Conservation (phyloP, 2,888 invertebrate genomes). For the Zele albiditarsus region DNA sequence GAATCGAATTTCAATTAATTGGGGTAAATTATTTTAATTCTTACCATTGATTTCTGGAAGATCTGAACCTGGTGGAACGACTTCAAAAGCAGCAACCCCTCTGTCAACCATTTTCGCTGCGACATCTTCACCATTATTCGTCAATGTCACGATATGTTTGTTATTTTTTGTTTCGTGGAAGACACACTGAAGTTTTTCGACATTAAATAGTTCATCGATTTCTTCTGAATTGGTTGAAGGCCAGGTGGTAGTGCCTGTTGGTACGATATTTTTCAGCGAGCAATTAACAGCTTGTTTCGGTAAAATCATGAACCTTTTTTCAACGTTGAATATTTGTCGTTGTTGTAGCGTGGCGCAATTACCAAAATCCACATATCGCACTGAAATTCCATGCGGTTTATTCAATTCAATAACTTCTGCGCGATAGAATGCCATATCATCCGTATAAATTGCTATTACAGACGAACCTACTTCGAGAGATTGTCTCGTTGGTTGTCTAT, state of each 20-base stretch:
- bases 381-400: slow-evolving; percentile 77
- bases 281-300: slow-evolving; percentile 84
- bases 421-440: slow-evolving; percentile 82
- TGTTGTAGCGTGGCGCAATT: slow-evolving; percentile 79
- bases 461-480: slow-evolving; percentile 75
- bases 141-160: slow-evolving; percentile 75
- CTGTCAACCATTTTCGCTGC: slow-evolving; percentile 74
- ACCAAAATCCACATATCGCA: slow-evolving; percentile 85
- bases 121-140: slow-evolving; percentile 74
- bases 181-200: slow-evolving; percentile 76
- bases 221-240: slow-evolving; percentile 72
- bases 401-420: slow-evolving; percentile 78
- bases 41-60: neutral
- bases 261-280: slow-evolving; percentile 77
- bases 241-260: slow-evolving; percentile 77
- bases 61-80: slow-evolving; percentile 26
- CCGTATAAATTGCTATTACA: slow-evolving; percentile 81
- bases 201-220: slow-evolving; percentile 78
- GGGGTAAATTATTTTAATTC: slow-evolving; percentile 6
- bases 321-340: slow-evolving; percentile 81
- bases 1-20: neutral
- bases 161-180: slow-evolving; percentile 74
- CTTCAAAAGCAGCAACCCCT: slow-evolving; percentile 71
- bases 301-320: slow-evolving; percentile 78
- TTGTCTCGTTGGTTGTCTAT: slow-evolving; percentile 62